Percentiles rank a stretch among this genome's conserved stretches.
Evolutionary conservation across 2,888 invertebrate species (phyloP).

Genomic region (Tenthredo notha): DNA sequence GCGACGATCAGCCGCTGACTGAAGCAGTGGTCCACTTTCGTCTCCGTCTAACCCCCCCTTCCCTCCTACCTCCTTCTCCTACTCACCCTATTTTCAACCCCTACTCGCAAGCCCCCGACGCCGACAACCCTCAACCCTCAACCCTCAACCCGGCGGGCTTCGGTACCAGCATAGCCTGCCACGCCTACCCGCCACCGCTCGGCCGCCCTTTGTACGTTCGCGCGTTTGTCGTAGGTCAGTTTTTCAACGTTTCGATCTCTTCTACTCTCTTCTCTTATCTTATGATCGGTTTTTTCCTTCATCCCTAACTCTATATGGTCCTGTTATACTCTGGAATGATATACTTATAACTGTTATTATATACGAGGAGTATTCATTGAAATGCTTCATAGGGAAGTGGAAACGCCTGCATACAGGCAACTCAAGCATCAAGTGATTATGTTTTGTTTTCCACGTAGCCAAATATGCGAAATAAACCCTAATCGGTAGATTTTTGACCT

Average conservation of each 20-base stretch:
- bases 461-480: too few species aligned
- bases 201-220: conserved; percentile 39
- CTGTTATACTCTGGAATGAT: neutral
- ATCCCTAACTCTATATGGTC: neutral
- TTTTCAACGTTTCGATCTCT: conserved; percentile 34
- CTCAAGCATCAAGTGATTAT: too few species aligned
- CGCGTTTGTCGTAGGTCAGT: conserved; percentile 40
- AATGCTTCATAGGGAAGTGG: too few species aligned
- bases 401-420: too few species aligned
- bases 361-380: too few species aligned
- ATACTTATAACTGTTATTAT: neutral
- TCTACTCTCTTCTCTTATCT: neutral
- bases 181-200: conserved; percentile 43
- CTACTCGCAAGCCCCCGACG: conserved; percentile 6
- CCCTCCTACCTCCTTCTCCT: neutral
- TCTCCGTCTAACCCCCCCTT: conserved; percentile 38
- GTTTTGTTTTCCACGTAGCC: too few species aligned
- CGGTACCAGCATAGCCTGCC: conserved; percentile 43
- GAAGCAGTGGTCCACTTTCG: conserved; percentile 46
- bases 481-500: too few species aligned
- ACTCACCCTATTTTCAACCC: neutral
- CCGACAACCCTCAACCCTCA: conserved; percentile 28
- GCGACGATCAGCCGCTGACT: conserved; percentile 53
- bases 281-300: neutral
- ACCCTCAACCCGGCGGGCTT: conserved; percentile 18